phyloP scores from a whole-genome alignment of 2,113 vertebrate genomes.

The Corythornis madagascariensis region DNA sequence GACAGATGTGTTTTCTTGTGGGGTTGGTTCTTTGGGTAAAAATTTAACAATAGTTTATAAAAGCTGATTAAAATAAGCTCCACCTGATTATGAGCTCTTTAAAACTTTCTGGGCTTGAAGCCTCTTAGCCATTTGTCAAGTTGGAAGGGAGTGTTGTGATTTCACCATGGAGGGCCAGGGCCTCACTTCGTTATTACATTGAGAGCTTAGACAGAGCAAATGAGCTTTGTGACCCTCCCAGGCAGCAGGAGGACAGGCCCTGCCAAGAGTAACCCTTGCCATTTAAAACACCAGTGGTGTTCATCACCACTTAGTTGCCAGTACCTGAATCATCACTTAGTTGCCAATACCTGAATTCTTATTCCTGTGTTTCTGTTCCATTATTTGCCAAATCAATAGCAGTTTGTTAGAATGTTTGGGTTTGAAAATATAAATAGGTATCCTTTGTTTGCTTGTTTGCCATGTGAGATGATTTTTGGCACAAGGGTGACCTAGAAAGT shows the following conservation, averaged over 20 bases:
- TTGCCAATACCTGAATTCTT: neutral
- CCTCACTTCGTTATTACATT: neutral
- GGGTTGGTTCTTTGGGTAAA: neutral
- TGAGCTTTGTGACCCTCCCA: neutral
- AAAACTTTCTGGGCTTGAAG: neutral
- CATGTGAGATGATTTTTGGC: neutral
- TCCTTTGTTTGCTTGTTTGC: neutral
- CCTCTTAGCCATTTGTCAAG: neutral
- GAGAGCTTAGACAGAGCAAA: neutral
- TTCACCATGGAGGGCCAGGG: neutral
- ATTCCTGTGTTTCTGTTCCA: neutral
- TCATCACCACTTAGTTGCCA: neutral
- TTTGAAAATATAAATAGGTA: neutral
- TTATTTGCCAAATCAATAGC: neutral
- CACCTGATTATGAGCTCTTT: neutral
- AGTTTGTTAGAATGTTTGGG: neutral
- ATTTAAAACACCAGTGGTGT: neutral
- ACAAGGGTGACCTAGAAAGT: neutral
- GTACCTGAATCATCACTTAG: neutral
- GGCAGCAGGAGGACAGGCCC: neutral
- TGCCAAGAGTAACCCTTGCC: neutral
- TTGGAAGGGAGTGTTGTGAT: neutral
- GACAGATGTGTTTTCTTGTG: neutral
- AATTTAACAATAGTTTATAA: neutral
- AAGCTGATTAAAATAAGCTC: neutral